Evolutionary conservation across 2,797 vertebrate species (phyloP).

Genomic region (Lagodon rhomboides): DNA sequence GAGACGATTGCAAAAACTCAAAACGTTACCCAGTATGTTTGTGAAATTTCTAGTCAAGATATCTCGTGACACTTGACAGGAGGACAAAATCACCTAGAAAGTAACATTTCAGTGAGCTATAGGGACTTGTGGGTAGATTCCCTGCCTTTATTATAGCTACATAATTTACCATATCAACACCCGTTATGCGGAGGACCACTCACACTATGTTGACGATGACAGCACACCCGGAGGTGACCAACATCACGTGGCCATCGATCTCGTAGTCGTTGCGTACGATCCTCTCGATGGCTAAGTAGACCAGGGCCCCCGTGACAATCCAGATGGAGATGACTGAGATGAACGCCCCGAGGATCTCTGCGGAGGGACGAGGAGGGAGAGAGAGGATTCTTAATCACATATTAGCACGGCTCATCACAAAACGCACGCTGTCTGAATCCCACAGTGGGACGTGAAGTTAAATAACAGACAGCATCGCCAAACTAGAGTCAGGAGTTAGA

Average conservation of each 20-base stretch:
- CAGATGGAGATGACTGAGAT: conserved; percentile 96
- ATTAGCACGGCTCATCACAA: neutral
- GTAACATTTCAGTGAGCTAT: no score
- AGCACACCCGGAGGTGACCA: conserved; percentile 92
- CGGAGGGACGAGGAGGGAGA: neutral
- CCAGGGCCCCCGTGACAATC: conserved; percentile 93
- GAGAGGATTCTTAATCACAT: neutral
- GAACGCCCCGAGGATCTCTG: conserved; percentile 95
- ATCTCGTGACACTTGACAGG: no score
- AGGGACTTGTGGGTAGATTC: no score
- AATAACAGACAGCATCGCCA: neutral
- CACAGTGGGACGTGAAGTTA: neutral
- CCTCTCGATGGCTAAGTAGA: conserved; percentile 94
- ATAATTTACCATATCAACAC: neutral
- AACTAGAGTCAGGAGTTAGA: neutral
- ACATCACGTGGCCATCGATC: conserved; percentile 93
- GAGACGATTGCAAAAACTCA: no score
- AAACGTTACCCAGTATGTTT: no score
- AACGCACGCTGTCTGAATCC: neutral
- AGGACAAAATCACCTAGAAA: no score
- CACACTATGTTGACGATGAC: conserved; percentile 95
- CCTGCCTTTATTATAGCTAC: neutral
- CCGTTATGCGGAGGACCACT: conserved; percentile 20
- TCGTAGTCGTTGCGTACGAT: conserved; percentile 94
- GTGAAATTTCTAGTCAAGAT: no score